These are phyloP conservation scores for Myopa tessellatipennis DNA, from an alignment of 2,888 invertebrate genomes.

Conservation along the genomic window DNA sequence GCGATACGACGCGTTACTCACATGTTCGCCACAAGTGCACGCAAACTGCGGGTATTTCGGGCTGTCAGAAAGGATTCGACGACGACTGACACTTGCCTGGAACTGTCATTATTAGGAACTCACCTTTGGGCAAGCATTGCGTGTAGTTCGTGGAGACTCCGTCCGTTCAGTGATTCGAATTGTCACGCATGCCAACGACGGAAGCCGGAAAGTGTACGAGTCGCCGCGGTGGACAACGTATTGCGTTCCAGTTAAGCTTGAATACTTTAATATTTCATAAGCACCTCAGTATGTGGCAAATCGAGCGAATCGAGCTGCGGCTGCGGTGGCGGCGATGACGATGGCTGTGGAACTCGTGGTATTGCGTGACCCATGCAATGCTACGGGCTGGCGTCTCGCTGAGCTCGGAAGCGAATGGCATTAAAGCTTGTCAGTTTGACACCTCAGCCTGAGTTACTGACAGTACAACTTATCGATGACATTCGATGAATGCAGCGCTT, in stretches of 20 bases:
- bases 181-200: conserved; percentile 32
- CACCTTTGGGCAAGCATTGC: background rate
- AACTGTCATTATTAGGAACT: conserved; percentile 14
- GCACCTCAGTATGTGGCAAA: conserved; percentile 19
- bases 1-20: too few species aligned
- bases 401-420: conserved; percentile 28
- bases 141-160: background rate
- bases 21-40: background rate
- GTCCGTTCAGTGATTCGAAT: conserved; percentile 1
- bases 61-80: conserved; percentile 31
- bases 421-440: conserved; percentile 52
- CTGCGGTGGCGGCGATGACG: background rate
- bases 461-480: conserved; percentile 37
- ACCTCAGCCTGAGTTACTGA: conserved; percentile 42
- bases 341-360: background rate
- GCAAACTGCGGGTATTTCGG: background rate
- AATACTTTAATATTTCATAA: conserved; percentile 62
- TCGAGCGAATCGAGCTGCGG: background rate
- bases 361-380: conserved; percentile 36
- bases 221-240: conserved; percentile 16
- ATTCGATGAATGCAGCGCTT: conserved; percentile 18
- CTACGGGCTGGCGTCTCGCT: conserved; percentile 7
- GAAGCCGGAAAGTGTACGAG: background rate
- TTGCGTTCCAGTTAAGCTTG: conserved; percentile 38
- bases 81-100: conserved; percentile 21